phyloP scores from a whole-genome alignment of 2,797 vertebrate species.

The Eulemur rubriventer region DNA sequence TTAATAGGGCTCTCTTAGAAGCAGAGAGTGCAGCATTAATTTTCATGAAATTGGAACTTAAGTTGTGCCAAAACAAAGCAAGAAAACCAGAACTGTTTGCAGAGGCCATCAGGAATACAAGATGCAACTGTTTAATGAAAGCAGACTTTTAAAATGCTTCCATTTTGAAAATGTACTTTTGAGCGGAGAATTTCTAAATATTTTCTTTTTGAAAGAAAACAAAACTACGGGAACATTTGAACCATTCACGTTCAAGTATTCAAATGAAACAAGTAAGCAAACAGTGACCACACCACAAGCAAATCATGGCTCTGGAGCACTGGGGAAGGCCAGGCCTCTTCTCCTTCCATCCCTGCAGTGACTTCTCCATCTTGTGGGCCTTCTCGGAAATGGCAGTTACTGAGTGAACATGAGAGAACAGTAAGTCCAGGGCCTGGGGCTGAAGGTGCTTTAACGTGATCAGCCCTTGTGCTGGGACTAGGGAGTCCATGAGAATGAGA shows the following conservation, averaged over 20 bases:
- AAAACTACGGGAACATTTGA: constrained; percentile 48
- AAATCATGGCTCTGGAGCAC: not conserved
- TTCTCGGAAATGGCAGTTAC: not conserved
- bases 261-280: constrained; percentile 24
- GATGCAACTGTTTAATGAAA: constrained; percentile 52
- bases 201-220: constrained; percentile 64
- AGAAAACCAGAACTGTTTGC: constrained; percentile 31
- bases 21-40: not conserved
- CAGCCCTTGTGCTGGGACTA: not conserved
- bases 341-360: not conserved
- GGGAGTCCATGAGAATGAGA: not conserved
- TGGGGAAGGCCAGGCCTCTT: not conserved
- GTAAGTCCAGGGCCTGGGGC: not conserved
- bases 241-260: constrained; percentile 47
- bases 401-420: rapidly evolving
- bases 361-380: constrained; percentile 48
- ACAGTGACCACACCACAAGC: not conserved
- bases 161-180: constrained; percentile 54
- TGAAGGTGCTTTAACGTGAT: not conserved
- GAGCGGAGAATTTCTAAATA: constrained; percentile 60
- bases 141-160: constrained; percentile 44
- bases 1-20: constrained; percentile 34
- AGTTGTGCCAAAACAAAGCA: constrained; percentile 53
- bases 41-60: constrained; percentile 47
- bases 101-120: constrained; percentile 1